Evolutionary conservation across 1,140 invertebrate genomes (phyloP).

Genomic region (Alviniconcha marisindica): DNA sequence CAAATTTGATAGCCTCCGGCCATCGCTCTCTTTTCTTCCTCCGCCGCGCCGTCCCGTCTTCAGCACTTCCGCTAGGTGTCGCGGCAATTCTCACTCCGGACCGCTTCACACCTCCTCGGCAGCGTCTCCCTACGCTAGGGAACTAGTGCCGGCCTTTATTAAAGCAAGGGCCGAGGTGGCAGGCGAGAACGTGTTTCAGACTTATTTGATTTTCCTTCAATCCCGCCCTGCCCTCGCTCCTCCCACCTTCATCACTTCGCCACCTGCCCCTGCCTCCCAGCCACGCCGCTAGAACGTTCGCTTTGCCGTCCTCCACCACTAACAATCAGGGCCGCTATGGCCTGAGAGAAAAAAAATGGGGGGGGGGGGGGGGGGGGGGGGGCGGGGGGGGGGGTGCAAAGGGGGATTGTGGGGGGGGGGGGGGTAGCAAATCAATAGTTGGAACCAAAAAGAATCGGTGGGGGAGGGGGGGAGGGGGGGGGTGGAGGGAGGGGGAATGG

Average conservation of each 20-base stretch:
- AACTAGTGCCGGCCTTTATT: conserved; percentile 33
- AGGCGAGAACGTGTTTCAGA: conserved; percentile 35
- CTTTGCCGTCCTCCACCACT: no score
- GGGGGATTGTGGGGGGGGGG: background rate
- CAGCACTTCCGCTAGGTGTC: conserved; percentile 30
- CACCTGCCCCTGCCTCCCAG: background rate
- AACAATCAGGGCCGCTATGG: no score
- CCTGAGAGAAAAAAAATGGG: background rate
- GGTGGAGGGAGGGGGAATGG: background rate
- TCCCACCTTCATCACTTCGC: background rate
- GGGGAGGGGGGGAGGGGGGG: background rate
- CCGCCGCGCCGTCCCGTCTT: background rate
- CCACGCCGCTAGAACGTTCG: no score
- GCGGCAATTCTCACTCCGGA: conserved; percentile 39
- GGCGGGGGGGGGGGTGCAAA: background rate
- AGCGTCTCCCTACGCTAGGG: conserved; percentile 28
- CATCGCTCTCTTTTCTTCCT: background rate
- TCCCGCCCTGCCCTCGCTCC: background rate
- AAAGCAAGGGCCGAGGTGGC: background rate
- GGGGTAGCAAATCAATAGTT: background rate
- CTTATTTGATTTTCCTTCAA: conserved; percentile 35
- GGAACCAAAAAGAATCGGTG: no score
- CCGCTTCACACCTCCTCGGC: conserved; percentile 25
- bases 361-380: background rate
- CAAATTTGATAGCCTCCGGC: background rate